phyloP scores from a whole-genome alignment of 2,797 vertebrate species.

The Eospalax fontanierii region DNA sequence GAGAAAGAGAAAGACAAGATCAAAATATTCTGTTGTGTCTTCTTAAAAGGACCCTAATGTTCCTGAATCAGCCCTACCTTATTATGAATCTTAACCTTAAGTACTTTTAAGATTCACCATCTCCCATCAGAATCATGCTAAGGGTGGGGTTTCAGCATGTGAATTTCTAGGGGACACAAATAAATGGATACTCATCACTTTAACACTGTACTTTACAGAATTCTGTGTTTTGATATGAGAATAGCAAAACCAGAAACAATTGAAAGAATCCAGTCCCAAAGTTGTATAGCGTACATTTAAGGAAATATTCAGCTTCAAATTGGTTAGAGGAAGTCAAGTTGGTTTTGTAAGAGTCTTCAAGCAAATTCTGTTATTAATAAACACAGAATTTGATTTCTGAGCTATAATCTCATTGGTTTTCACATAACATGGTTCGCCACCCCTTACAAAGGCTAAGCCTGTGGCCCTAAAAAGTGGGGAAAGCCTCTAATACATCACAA shows the following conservation, averaged over 20 bases:
- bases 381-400: conserved; percentile 75
- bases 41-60: background rate
- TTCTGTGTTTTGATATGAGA: conserved; percentile 15
- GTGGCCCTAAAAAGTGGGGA: background rate
- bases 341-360: conserved; percentile 66
- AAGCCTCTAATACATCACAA: conserved; percentile 41
- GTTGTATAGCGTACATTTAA: background rate
- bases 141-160: background rate
- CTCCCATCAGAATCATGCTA: background rate
- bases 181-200: background rate
- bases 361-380: conserved; percentile 68
- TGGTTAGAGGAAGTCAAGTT: conserved; percentile 56
- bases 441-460: conserved; percentile 65
- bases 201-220: background rate
- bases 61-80: background rate
- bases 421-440: background rate
- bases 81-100: background rate
- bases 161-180: background rate
- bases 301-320: background rate
- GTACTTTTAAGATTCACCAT: background rate
- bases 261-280: background rate
- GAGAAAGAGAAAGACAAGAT: background rate
- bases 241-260: background rate
- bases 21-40: background rate
- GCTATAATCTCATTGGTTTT: conserved; percentile 61